Conservation (phyloP, 1,140 invertebrate genomes). For the Coptotermes formosanus region DNA sequence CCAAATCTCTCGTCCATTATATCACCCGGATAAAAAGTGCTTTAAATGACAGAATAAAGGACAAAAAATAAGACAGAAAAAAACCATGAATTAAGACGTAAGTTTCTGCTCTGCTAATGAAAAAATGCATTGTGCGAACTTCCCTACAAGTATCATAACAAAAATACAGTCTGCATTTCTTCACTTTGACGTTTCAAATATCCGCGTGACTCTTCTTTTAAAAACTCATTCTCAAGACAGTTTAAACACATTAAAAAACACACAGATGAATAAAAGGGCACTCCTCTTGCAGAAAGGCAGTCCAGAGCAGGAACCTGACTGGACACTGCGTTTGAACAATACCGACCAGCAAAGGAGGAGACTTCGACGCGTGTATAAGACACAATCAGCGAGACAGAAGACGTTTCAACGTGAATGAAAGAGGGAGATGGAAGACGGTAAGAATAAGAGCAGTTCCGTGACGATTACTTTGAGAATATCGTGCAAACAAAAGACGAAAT, state of each 20-base stretch:
- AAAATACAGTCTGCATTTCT: neutral
- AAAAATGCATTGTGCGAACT: neutral
- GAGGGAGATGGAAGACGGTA: neutral
- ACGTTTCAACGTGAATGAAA: neutral
- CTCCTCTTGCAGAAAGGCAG: neutral
- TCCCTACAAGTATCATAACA: neutral
- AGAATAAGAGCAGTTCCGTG: neutral
- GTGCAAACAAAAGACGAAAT: neutral
- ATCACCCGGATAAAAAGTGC: too few species aligned
- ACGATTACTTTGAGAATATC: neutral
- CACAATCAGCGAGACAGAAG: neutral
- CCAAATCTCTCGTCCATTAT: too few species aligned
- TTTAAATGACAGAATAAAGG: neutral
- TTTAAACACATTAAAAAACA: neutral
- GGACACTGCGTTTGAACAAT: neutral
- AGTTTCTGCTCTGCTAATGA: neutral
- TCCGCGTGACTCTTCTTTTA: neutral
- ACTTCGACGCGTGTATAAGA: neutral
- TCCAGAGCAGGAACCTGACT: neutral
- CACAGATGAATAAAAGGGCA: neutral
- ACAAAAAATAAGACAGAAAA: neutral
- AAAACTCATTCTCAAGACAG: neutral
- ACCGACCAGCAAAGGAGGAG: neutral
- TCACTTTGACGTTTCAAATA: neutral
- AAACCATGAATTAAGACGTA: neutral